Conservation (phyloP, 2,888 invertebrate species). For the Acheta domesticus region DNA sequence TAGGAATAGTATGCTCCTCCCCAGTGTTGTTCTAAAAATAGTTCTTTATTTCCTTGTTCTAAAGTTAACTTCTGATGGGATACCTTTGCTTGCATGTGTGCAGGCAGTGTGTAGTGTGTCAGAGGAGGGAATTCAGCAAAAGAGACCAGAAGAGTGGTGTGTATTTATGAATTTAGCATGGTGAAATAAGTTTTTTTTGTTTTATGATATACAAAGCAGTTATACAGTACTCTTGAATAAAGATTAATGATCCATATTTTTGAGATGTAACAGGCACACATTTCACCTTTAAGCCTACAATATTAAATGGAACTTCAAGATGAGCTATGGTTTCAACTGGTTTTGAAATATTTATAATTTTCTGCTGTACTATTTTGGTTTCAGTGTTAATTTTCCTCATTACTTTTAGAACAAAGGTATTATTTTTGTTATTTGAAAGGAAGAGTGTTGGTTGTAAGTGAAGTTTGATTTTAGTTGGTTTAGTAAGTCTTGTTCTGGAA, state of each 20-base stretch:
- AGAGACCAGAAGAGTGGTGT: too few species aligned
- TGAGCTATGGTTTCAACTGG: neutral
- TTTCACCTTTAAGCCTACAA: too few species aligned
- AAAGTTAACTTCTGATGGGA: neutral
- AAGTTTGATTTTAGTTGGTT: neutral
- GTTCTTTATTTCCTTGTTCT: conserved; percentile 4
- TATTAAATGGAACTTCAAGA: too few species aligned
- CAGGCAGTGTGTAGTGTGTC: neutral
- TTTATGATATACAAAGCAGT: too few species aligned
- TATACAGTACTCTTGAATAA: too few species aligned
- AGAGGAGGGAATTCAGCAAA: neutral
- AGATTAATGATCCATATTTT: too few species aligned
- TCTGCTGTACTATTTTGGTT: conserved; percentile 3
- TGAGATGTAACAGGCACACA: too few species aligned
- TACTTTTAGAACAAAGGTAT: neutral
- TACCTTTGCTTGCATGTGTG: conserved; percentile 2
- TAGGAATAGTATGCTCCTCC: neutral
- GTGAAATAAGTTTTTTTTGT: too few species aligned
- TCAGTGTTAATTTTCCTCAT: neutral
- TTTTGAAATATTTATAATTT: conserved; percentile 2
- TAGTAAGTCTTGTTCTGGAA: neutral
- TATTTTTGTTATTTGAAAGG: neutral
- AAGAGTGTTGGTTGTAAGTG: too few species aligned
- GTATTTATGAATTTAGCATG: too few species aligned
- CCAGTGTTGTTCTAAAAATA: neutral